Conservation (phyloP, 2,797 vertebrate species). For the Dipus sagitta region DNA sequence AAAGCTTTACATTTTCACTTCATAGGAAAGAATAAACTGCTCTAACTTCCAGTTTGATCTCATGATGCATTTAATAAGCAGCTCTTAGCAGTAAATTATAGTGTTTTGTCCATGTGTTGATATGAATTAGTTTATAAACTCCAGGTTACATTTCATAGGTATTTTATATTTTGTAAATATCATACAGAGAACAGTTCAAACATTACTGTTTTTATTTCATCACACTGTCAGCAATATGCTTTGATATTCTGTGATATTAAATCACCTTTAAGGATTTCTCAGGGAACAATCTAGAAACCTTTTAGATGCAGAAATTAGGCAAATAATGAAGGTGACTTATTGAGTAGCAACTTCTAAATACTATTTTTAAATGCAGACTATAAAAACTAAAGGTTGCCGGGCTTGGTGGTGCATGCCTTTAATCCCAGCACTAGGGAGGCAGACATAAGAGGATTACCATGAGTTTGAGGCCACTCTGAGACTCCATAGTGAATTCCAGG, state of each 20-base stretch:
- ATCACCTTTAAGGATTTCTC: slow-evolving; percentile 73
- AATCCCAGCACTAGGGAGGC: too few species aligned
- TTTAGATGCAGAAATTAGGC: slow-evolving; percentile 12
- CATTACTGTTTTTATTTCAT: slow-evolving; percentile 77
- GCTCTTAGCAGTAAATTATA: slow-evolving; percentile 69
- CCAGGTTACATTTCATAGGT: slow-evolving; percentile 87
- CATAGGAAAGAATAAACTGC: slow-evolving; percentile 60
- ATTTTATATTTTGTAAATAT: slow-evolving; percentile 78
- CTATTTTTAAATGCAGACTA: slow-evolving; percentile 3
- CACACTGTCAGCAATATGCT: slow-evolving; percentile 76
- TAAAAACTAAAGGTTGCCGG: slow-evolving; percentile 39
- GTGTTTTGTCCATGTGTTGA: slow-evolving; percentile 87
- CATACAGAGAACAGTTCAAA: slow-evolving; percentile 73
- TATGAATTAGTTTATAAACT: slow-evolving; percentile 91
- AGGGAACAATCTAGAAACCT: slow-evolving; percentile 80
- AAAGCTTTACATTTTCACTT: slow-evolving; percentile 57
- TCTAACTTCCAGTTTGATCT: slow-evolving; percentile 71
- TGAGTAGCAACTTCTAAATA: background rate
- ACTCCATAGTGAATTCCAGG: too few species aligned
- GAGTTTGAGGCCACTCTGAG: too few species aligned
- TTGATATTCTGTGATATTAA: slow-evolving; percentile 81
- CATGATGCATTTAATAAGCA: slow-evolving; percentile 73
- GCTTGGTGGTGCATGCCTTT: too few species aligned
- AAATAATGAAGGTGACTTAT: slow-evolving; percentile 65
- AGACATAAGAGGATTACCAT: too few species aligned